A percentile compares a stretch with the other conserved stretches of the same genome.
Evolutionary conservation across 2,888 invertebrate species (phyloP).

Genomic region (Drosophila incognita): DNA sequence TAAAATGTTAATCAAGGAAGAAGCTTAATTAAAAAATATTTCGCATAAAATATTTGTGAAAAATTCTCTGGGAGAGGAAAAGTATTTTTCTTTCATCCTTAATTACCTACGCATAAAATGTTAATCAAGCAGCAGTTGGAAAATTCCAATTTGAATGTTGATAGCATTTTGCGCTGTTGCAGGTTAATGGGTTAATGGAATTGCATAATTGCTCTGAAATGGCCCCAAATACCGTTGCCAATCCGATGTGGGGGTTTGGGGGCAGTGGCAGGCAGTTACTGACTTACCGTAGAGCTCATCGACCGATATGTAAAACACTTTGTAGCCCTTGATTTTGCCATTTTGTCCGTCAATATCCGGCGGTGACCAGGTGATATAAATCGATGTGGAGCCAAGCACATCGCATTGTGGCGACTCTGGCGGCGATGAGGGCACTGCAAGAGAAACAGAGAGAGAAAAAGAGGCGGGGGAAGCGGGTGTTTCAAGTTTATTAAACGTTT

Average conservation of each 20-base stretch:
- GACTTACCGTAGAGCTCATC: constrained; percentile 91
- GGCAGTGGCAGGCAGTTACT: background rate
- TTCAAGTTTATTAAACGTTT: constrained; percentile 25
- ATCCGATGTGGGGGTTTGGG: constrained; percentile 8
- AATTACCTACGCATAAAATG: background rate
- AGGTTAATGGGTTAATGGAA: constrained; percentile 78
- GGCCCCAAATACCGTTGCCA: constrained; percentile 1
- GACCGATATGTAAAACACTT: constrained; percentile 92
- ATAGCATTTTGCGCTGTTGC: constrained; percentile 26
- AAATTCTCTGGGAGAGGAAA: background rate
- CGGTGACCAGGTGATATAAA: constrained; percentile 94
- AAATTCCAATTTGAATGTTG: constrained; percentile 14
- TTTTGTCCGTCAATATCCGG: constrained; percentile 93
- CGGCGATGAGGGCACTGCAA: constrained; percentile 92
- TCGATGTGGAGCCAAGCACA: constrained; percentile 92
- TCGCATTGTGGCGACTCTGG: constrained; percentile 93
- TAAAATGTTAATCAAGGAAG: background rate
- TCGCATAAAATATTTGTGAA: background rate
- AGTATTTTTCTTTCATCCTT: background rate
- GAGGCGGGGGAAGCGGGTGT: background rate
- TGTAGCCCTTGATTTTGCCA: constrained; percentile 93
- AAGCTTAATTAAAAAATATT: background rate
- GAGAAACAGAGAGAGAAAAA: background rate
- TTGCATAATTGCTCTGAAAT: constrained; percentile 72
- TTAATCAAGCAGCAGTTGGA: constrained; percentile 1